phyloP scores from a whole-genome alignment of 92 coral and sea anemone genomes.

The Chrysogorgia sp. region DNA sequence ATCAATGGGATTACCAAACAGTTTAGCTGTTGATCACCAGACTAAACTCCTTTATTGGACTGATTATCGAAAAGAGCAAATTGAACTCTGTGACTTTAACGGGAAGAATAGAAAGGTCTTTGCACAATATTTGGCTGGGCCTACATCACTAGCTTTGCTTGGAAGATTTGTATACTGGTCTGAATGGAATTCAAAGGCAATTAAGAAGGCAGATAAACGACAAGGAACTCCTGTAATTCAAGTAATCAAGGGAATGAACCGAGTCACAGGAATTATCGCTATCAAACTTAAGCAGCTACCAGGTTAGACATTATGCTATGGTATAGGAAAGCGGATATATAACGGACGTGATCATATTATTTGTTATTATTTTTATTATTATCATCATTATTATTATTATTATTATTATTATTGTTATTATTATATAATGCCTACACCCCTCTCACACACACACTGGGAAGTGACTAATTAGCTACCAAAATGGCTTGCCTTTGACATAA shows the following conservation, averaged over 20 bases:
- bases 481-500: no score
- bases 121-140: constrained; percentile 68
- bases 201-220: constrained; percentile 35
- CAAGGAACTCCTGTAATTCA: neutral
- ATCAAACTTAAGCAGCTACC: constrained; percentile 12
- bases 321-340: neutral
- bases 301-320: constrained; percentile 2
- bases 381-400: no score
- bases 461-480: no score
- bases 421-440: no score
- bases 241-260: constrained; percentile 20
- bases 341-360: no score
- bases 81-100: constrained; percentile 70
- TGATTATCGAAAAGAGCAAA: constrained; percentile 74
- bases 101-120: constrained; percentile 69
- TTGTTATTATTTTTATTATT: neutral
- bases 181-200: constrained; percentile 79
- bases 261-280: constrained; percentile 19
- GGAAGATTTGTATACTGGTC: constrained; percentile 91
- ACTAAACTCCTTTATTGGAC: constrained; percentile 82
- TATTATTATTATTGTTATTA: no score
- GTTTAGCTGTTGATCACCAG: constrained; percentile 79
- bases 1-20: constrained; percentile 80
- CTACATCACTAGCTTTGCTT: constrained; percentile 73
- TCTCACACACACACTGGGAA: no score